A percentile compares a stretch with the other conserved stretches of the same genome.
phyloP scores from a whole-genome alignment of 2,797 vertebrate genomes.

The Melanotaenia pygmaea region DNA sequence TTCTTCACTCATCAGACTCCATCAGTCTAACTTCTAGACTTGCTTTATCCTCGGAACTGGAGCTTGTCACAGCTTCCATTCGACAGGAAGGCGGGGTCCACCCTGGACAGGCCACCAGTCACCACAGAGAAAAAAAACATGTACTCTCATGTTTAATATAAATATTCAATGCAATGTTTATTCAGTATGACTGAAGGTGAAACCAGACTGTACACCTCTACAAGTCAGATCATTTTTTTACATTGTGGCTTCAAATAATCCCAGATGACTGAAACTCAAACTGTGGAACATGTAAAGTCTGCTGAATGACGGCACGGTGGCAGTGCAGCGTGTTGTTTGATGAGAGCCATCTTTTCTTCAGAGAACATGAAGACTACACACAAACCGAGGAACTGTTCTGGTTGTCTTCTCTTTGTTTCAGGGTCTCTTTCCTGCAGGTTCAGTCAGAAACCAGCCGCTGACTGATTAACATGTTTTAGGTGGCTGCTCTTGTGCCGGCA shows the following conservation, averaged over 20 bases:
- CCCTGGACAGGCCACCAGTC: too few relatives aligned
- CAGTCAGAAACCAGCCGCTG: background rate
- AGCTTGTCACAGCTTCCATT: too few relatives aligned
- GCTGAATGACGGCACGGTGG: background rate
- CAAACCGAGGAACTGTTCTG: slow-evolving; percentile 15
- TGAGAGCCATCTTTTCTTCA: slow-evolving; percentile 7
- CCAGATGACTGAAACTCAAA: background rate
- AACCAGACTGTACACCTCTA: too few relatives aligned
- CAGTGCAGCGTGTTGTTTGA: slow-evolving; percentile 33
- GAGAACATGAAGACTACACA: slow-evolving; percentile 28
- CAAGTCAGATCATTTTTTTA: too few relatives aligned
- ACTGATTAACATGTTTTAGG: slow-evolving; percentile 17
- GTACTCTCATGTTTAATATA: too few relatives aligned
- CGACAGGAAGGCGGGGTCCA: too few relatives aligned
- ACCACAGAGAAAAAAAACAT: too few relatives aligned
- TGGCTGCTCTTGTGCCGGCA: background rate
- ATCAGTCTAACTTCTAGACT: too few relatives aligned
- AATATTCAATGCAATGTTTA: too few relatives aligned
- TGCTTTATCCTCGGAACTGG: too few relatives aligned
- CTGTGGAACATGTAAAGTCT: background rate
- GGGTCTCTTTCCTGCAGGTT: slow-evolving; percentile 12
- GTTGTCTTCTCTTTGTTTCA: background rate
- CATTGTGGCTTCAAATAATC: background rate
- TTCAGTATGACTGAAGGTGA: too few relatives aligned
- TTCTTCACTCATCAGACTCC: too few relatives aligned